Base-by-base conservation (phyloP, 1,140 invertebrate species). In the Philaenus spumarius region DNA sequence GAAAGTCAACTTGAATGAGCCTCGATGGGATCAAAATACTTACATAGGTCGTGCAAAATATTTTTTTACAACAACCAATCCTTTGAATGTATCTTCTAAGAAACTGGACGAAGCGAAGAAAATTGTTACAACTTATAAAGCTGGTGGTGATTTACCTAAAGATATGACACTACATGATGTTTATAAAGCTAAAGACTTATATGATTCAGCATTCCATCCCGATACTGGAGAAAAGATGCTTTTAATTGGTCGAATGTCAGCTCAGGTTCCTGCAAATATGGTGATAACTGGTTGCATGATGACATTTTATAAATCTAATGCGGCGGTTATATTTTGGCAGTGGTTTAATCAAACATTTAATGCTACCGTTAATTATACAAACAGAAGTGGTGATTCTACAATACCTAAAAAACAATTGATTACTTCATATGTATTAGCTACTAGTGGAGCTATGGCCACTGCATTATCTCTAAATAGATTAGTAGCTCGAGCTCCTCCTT, bases 341-440 rank as follows among this genome's bases (percentile, higher is more conserved):
- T 99, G 96, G 93, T 83, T 98, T 64, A 99, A 99, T 78, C 97
- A 99, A 76, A 96, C 95, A 15, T 99, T 99, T 78, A 99, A 99
- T 77, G 96, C 97, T 26, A 99, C 76, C 81, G 97, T n/a, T n/a
- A n/a, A n/a, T n/a, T n/a, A n/a, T n/a, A n/a, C n/a, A n/a, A n/a
- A n/a, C n/a, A n/a, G n/a, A 47, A 98, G 96, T 78, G 96, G 95
- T 45, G 91, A 95, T 67, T 88, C 90, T 15, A 91, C 93, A 0
- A 83, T 95, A 35, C 55, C 64, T 59, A 67, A 75, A 73, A n/a
- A n/a, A 30, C 90, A 96, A 72, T 79, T 98, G 65, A 88, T 85
- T 22, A 79, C 87, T 1, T 95, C 95, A 0, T 99, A 99, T 75
- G 82, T 85, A 0, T 82, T 90, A 5, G 97, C 97, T 5, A 98